Base-by-base conservation (phyloP, 2,797 vertebrate species). In the Anabacerthia variegaticeps region DNA sequence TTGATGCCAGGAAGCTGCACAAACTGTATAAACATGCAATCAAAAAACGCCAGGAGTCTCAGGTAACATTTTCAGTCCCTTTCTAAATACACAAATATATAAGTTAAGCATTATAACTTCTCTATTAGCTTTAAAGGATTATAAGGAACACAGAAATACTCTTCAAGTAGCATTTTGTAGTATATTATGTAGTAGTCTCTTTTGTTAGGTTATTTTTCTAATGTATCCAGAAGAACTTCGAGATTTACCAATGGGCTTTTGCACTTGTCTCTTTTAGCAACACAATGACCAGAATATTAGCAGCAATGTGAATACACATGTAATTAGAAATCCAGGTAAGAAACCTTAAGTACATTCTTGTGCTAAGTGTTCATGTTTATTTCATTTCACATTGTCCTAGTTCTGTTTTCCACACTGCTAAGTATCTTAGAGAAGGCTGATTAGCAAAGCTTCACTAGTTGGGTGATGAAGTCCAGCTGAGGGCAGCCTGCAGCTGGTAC, bases 1-100 rank as follows among this genome's bases (percentile, higher is more conserved):
- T 99, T 97, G 99, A 99, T 95, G 99, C 99, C 92, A 99, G 99
- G 95, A 99, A 99, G 86, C 97, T 99, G 85, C 99, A 99, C 96
- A 99, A 99, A 90, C 97, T 99, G 26, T 99, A 99, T 95, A 99
- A 99, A 90, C 99, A 99, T 79, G 99, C 99, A 83, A 99, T 99
- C 97, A 99, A 99, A 98, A 99, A 99, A 97, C 98, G 99, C 28
- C 99, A 99, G 66, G 99, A 99, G 94, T 98, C 98, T 92, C 99
- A 99, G 99, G 99, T 99, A 98, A 63, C 80, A 30, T 39, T 74
- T 92, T 81, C 46, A 79, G 27, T 37, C 30, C 4, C 22, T 71
- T 89, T 73, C 26, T 46, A n/a, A 61, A 81, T 44, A 61, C 6
- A 36, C 2, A 74, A 36, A 58, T 54, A 19, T 2, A 2, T 27